Conservation (phyloP, 2,113 vertebrate species). For the Pungitius pungitius region DNA sequence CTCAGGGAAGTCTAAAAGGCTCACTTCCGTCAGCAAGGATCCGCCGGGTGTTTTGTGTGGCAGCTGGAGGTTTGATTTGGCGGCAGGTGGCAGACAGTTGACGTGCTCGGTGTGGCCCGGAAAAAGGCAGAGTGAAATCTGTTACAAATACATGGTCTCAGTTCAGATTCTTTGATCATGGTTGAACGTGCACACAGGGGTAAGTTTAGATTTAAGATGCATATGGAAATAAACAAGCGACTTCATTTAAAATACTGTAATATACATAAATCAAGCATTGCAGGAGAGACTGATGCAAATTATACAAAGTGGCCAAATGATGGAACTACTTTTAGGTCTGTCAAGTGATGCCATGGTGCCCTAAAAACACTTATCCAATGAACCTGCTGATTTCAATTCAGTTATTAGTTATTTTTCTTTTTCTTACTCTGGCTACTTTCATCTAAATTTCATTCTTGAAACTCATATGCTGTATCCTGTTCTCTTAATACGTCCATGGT, state of each 20-base stretch:
- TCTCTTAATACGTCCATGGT: not conserved
- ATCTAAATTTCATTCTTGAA: not conserved
- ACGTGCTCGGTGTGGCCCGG: constrained; percentile 24
- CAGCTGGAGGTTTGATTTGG: constrained; percentile 71
- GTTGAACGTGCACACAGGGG: not conserved
- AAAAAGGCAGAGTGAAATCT: constrained; percentile 12
- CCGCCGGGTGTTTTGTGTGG: constrained; percentile 68
- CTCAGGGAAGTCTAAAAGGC: constrained; percentile 32
- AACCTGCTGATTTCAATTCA: not conserved
- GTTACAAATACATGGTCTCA: constrained; percentile 2
- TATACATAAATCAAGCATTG: not conserved
- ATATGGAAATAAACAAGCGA: not conserved
- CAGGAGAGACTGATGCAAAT: not conserved
- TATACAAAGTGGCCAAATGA: not conserved
- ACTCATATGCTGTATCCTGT: not conserved
- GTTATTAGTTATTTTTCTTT: no score
- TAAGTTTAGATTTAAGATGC: not conserved
- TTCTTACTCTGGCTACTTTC: no score
- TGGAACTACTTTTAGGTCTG: not conserved
- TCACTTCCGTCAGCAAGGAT: constrained; percentile 36
- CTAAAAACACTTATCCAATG: not conserved
- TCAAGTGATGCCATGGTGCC: not conserved
- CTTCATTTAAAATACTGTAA: not conserved
- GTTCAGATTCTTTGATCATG: not conserved
- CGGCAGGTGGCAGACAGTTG: constrained; percentile 66